Evolutionary conservation across 2,888 invertebrate genomes (phyloP), one percentile per base, ranked within the genome.

Genomic region (Calameuta idolon): DNA sequence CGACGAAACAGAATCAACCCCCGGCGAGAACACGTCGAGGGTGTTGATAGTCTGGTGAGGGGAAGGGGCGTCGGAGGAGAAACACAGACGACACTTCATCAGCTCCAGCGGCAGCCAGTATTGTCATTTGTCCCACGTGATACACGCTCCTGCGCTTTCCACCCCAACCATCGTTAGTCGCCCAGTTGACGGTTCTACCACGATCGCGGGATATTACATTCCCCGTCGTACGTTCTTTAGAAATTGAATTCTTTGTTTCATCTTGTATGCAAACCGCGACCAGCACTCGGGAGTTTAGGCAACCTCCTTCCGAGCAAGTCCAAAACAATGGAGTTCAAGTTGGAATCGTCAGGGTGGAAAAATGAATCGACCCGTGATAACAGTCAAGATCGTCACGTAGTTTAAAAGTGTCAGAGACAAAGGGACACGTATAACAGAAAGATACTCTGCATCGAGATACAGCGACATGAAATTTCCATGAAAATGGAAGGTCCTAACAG

Each of bases 11-110:
- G 83, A 84, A 82, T 80, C 77, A 77, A 69, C 69, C 69, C 69
- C 34, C 73, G 69, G 55, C 31, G 76, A 82, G 77, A 74, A 77
- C 77, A 78, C 80, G 79, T 83, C 79, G 81, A 80, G 79, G 77
- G 37, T 37, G 77, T 74, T 15, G 40, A 12, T 15, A 40, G 40
- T 15, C 40, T 40, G 40, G 40, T 15, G 15, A 40, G 15, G 4
- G 40, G 40, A 15, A 15, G 5, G 31, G 31, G 31, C 2, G 55
- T 69, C 34, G 31, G 75, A 78, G 80, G 84, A 83, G 84, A 83
- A 83, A 86, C 84, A 85, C 84, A 84, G 88, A 84, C 85, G 88
- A 89, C 88, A 90, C 90, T 90, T 89, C 87, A 90, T 90, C 89
- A 89, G 86, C 83, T 88, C 86, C 82, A 87, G 81, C 86, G 87